These are phyloP conservation scores for Amiota mariae DNA, from an alignment of 2,888 invertebrate genomes.

Conservation along the genomic window DNA sequence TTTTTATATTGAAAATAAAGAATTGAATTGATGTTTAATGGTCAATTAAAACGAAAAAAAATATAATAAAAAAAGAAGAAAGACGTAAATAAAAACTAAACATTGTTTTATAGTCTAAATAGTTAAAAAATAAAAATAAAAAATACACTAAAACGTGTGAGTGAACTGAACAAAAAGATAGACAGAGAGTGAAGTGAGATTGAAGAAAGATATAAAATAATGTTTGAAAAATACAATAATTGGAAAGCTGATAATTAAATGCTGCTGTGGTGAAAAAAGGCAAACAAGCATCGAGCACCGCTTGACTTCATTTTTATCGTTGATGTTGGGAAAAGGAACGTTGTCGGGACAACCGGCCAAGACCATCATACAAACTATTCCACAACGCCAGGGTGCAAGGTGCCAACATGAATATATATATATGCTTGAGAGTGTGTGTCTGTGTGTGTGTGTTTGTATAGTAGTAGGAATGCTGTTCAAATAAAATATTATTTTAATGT, in stretches of 20 bases:
- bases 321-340: too few relatives aligned
- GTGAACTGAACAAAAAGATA: background rate
- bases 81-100: background rate
- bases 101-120: too few relatives aligned
- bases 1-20: too few relatives aligned
- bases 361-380: background rate
- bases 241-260: constrained; percentile 9
- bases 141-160: background rate
- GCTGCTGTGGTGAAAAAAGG: background rate
- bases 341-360: too few relatives aligned
- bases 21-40: too few relatives aligned
- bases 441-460: constrained; percentile 18
- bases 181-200: background rate
- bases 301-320: background rate
- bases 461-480: constrained; percentile 37
- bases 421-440: too few relatives aligned
- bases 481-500: constrained; percentile 57
- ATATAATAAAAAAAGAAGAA: background rate
- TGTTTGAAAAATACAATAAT: too few relatives aligned
- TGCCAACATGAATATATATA: background rate
- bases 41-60: background rate
- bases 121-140: too few relatives aligned
- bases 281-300: background rate
- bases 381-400: background rate
- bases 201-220: background rate